These are phyloP conservation scores for Thinocorus orbignyianus DNA, from an alignment of 2,113 vertebrate genomes.

Conservation along the genomic window DNA sequence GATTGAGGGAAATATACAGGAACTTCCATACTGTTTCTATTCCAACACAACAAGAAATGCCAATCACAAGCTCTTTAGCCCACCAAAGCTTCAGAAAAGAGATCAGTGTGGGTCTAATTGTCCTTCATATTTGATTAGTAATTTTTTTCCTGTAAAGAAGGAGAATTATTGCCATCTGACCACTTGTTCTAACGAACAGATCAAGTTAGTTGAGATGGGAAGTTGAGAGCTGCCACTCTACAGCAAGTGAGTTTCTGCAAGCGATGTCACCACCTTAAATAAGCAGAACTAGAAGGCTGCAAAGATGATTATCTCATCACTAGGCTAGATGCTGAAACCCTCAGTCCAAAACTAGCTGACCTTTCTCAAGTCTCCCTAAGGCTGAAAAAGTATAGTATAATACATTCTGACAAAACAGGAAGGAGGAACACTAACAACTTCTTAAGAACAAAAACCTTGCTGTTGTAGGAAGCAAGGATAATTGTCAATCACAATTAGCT, in stretches of 20 bases:
- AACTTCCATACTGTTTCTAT: background rate
- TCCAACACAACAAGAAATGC: background rate
- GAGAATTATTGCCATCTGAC: background rate
- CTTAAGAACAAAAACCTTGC: background rate
- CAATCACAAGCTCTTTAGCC: background rate
- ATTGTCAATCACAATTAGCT: background rate
- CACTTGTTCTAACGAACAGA: background rate
- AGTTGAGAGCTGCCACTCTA: background rate
- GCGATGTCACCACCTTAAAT: accelerated
- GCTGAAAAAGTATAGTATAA: background rate
- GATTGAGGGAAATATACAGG: background rate
- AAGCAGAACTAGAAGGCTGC: background rate
- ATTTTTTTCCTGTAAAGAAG: background rate
- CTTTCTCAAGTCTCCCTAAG: background rate
- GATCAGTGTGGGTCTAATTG: background rate
- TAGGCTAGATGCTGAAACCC: background rate
- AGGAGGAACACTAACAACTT: background rate
- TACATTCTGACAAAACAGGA: background rate
- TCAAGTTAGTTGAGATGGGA: background rate
- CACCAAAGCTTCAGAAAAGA: background rate
- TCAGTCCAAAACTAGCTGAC: background rate
- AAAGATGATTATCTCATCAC: background rate
- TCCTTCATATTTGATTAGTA: background rate
- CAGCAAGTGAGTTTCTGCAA: background rate
- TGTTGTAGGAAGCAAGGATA: background rate